Conservation (phyloP, 2,113 vertebrate genomes). For the Gallinago media region DNA sequence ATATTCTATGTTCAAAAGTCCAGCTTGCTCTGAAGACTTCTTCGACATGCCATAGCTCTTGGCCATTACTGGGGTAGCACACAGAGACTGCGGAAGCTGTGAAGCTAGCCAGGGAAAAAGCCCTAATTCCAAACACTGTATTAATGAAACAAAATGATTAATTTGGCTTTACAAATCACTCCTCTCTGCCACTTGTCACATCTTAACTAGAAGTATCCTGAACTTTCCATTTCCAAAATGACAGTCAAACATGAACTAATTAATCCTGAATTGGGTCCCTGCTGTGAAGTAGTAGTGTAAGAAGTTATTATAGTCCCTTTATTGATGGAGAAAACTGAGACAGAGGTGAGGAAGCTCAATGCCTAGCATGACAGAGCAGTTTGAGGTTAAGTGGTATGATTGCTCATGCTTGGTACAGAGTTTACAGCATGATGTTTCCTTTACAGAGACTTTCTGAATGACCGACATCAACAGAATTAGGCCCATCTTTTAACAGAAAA, state of each 20-base stretch:
- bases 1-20: not conserved
- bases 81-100: not conserved
- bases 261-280: not conserved
- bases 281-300: not conserved
- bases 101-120: not conserved
- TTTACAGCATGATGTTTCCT: not conserved
- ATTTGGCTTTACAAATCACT: slow-evolving; percentile 12
- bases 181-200: not conserved
- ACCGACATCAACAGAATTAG: not conserved
- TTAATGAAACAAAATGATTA: not conserved
- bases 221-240: slow-evolving; percentile 13
- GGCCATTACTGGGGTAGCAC: not conserved
- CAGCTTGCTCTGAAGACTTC: not conserved
- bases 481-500: not conserved
- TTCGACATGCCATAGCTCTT: not conserved
- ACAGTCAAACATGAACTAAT: not conserved
- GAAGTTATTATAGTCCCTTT: not conserved
- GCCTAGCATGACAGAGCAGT: not conserved
- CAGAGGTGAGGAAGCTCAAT: not conserved
- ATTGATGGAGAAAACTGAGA: not conserved
- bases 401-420: not conserved
- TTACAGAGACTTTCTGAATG: not conserved
- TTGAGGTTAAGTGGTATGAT: not conserved
- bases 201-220: slow-evolving; percentile 21
- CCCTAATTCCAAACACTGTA: not conserved